Conservation (phyloP, 2,113 vertebrate species). For the Geothlypis trichas region DNA sequence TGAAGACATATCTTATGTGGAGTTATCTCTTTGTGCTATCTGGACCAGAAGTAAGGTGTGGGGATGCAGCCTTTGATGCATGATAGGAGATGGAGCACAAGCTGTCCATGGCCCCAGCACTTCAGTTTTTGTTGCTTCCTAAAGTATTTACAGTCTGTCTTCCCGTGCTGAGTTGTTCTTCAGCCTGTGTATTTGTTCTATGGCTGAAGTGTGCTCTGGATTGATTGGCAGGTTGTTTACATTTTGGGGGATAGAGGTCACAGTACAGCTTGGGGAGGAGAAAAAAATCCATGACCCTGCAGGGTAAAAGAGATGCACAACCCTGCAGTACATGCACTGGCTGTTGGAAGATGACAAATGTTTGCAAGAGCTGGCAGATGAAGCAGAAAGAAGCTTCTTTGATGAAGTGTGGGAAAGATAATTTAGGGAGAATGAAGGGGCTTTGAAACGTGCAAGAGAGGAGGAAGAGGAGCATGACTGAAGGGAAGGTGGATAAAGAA, state of each 20-base stretch:
- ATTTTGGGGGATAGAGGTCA: neutral
- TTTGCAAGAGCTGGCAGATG: neutral
- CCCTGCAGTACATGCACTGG: neutral
- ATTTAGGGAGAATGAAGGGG: neutral
- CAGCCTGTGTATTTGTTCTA: neutral
- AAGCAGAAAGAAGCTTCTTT: neutral
- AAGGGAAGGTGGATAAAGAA: neutral
- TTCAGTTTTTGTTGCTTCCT: neutral
- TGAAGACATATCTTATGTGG: rapidly evolving
- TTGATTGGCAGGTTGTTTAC: neutral
- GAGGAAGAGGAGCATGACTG: neutral
- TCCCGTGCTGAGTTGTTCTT: neutral
- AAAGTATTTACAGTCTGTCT: neutral
- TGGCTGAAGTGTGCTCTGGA: neutral
- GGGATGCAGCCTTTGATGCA: neutral
- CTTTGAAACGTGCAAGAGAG: neutral
- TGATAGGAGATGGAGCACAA: neutral
- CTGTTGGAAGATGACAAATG: neutral
- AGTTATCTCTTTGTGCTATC: rapidly evolving
- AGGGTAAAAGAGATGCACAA: neutral
- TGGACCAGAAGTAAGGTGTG: rapidly evolving
- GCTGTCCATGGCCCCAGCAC: neutral
- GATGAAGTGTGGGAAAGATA: neutral
- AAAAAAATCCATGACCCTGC: neutral
- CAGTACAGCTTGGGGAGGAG: neutral